Conservation (phyloP, 2,888 invertebrate species). For the Hedya salicella region DNA sequence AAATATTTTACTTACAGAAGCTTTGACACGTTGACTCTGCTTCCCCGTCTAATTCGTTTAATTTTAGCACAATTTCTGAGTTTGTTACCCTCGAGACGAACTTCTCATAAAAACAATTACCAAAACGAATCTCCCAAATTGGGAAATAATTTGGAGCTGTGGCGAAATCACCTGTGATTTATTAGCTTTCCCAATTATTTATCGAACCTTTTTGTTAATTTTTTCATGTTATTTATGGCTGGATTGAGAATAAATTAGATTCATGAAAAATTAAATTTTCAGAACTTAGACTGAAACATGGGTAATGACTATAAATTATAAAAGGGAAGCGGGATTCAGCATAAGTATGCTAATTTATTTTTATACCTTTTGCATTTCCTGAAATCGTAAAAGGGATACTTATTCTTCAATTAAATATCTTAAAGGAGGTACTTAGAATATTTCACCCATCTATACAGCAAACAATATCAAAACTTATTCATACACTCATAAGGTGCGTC, state of each 20-base stretch:
- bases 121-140: conserved; percentile 23
- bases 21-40: too few species aligned
- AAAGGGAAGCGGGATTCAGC: not conserved
- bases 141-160: conserved; percentile 29
- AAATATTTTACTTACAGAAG: too few species aligned
- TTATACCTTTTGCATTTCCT: too few species aligned
- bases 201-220: conserved; percentile 24
- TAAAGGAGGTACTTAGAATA: not conserved
- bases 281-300: not conserved
- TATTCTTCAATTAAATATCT: not conserved
- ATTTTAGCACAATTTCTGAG: not conserved
- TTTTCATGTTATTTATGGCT: conserved; percentile 21
- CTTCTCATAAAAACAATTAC: conserved; percentile 29
- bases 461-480: not conserved
- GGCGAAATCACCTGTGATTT: conserved; percentile 35
- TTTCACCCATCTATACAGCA: too few species aligned
- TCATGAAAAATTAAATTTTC: conserved; percentile 16
- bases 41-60: too few species aligned
- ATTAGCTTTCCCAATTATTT: conserved; percentile 29
- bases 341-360: too few species aligned
- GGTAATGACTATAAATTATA: not conserved
- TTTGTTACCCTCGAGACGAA: conserved; percentile 7
- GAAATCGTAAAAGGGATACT: too few species aligned
- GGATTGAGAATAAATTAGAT: conserved; percentile 1
- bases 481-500: too few species aligned